Base-by-base conservation (phyloP, 1,140 invertebrate species). In the Mya arenaria region DNA sequence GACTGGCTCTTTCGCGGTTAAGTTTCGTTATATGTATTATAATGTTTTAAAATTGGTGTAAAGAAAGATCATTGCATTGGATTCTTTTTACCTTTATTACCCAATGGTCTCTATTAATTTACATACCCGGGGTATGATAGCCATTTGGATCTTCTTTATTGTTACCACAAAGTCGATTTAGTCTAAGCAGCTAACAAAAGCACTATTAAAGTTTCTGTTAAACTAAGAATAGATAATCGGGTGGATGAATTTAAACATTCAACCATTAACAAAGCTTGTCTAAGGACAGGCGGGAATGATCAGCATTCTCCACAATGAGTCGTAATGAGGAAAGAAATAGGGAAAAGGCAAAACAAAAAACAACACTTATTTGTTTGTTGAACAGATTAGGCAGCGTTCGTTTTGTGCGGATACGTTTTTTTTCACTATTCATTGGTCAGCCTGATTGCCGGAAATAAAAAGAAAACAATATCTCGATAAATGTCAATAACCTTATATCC, bases 181-280 rank as follows among this genome's bases (percentile, higher is more conserved):
- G 83, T 55, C 89, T 84, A 23, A 92, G 73, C 15, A 92, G 79
- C 91, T 98, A 97, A 93, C 97, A 94, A 99, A 99, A 3, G 98
- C 98, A 92, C 98, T 97, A 92, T 98, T 95, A 94, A 99, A 99
- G 93, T 99, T 98, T 74, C 97, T 95, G 93, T 99, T 99, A 94
- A 99, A 99, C 93, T 99, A 99, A 74, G 98, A 98, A 94, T 99
- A 99, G 88, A 99, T 99, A 37, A 99, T 94, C 1, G 98, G 98
- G 94, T 99, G 99, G 58, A 98, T 4, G 98, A 99, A 93, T 99
- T 99, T 91, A 98, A 97, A 93, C 99, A 99, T 36, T 98, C 99
- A 89, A 99, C 98, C 99, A 99, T 99, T 93, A 99, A 99, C 79
- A 99, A 94, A 30, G 98, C 95, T 58, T 96, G 95, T 17, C 98